phyloP scores from a whole-genome alignment of 2,113 vertebrate genomes.

The Callopanchax toddi region DNA sequence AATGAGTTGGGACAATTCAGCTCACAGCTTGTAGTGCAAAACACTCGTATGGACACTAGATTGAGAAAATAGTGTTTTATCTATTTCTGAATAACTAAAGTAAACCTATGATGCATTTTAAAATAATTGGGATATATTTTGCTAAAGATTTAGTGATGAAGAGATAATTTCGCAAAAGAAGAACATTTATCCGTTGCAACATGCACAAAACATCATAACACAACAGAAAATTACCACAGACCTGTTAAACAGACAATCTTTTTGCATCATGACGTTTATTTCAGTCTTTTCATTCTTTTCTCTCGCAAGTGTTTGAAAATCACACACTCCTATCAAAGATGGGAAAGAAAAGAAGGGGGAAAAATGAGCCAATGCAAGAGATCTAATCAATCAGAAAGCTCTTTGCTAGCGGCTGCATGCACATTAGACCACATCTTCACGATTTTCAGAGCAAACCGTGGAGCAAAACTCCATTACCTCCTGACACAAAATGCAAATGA shows the following conservation, averaged over 20 bases:
- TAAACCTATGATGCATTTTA: background rate
- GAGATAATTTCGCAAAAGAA: background rate
- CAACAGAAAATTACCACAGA: constrained; percentile 10
- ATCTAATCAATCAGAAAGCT: constrained; percentile 93
- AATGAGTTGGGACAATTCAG: constrained; percentile 45
- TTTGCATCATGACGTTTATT: constrained; percentile 44
- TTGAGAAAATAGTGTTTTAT: too few species aligned
- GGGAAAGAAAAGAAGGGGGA: constrained; percentile 38
- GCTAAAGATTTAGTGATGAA: background rate
- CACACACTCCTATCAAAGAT: constrained; percentile 47
- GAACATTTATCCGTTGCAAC: background rate
- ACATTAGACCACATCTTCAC: constrained; percentile 99
- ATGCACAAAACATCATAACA: too few species aligned
- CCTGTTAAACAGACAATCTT: constrained; percentile 35
- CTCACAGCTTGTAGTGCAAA: constrained; percentile 22
- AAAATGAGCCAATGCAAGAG: constrained; percentile 55
- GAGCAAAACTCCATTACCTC: constrained; percentile 99
- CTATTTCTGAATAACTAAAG: background rate
- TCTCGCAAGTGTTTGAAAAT: constrained; percentile 37
- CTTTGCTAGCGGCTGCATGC: constrained; percentile 98
- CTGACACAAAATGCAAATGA: constrained; percentile 99
- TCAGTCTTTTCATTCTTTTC: constrained; percentile 20
- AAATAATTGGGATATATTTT: background rate
- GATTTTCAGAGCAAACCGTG: constrained; percentile 95
- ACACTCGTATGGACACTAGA: constrained; percentile 4